Evolutionary conservation across 2,888 invertebrate genomes (phyloP), one percentile per base, ranked within the genome.

Genomic region (Eristalis arbustorum): DNA sequence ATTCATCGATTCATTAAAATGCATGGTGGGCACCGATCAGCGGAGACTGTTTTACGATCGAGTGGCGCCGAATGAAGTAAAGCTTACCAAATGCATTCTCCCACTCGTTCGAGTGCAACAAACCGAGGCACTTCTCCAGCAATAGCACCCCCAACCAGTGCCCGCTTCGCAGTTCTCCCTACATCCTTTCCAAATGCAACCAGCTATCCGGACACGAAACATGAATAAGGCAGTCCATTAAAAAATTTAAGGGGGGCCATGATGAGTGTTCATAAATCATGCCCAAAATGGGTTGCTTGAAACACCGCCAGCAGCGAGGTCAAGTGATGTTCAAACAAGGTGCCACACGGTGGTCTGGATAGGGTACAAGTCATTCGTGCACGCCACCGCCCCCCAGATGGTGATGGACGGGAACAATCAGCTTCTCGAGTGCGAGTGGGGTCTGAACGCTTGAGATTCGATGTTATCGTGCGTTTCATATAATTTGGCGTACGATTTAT

Each of bases 211-310:
- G 25, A 57, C 49, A 49, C 28, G 57, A 13, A 68, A 49, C 40
- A 37, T 62, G 23, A 31, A 68, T 63, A 62, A 69, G 69, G 61
- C 25, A 57, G 63, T 64, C 64, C 72, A 73, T 73, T 73, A 61
- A 72, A 79, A 79, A 57, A 49, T 8, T 18, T 18, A n/a, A 49
- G 18, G 8, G 28, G 37, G 77, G 64, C 28, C 63, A 77, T 64
- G 63, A 63, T 77, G 77, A 77, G 72, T 34, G 79, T 72, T 25
- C 67, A 67, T 79, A 73, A 72, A 79, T 79, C 79, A 73, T 72
- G 18, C 42, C 66, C 66, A n/a, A 79, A 79, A 72, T 66, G 66
- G 49, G 66, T 49, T 79, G 72, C 66, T 61, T 72, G 66, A 79
- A 72, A 79, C 59, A 42, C 23, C 72, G 66, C 49, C 18, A 49